Evolutionary conservation across 2,113 vertebrate genomes (phyloP).

Genomic region (Serinus canaria): DNA sequence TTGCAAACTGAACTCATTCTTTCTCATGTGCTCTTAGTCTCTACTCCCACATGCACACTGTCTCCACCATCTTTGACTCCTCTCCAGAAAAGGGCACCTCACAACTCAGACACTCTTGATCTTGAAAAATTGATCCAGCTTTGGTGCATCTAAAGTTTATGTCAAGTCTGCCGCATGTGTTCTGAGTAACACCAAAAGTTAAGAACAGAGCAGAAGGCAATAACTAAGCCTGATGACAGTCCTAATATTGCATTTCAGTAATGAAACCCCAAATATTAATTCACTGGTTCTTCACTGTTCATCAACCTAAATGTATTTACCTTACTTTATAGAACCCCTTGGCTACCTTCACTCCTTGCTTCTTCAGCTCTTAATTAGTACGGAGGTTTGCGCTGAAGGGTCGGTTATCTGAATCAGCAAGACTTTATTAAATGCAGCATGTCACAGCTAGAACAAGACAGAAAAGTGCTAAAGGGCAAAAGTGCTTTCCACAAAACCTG

Average conservation of each 20-base stretch:
- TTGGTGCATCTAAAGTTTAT: not conserved
- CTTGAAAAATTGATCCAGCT: not conserved
- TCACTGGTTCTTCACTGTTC: not conserved
- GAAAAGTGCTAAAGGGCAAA: conserved; percentile 50
- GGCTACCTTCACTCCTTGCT: not conserved
- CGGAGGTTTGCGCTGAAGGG: conserved; percentile 18
- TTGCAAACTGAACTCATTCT: not conserved
- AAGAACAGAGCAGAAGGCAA: not conserved
- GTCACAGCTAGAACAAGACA: conserved; percentile 40
- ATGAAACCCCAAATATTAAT: not conserved
- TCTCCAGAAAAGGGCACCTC: not conserved
- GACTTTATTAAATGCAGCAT: conserved; percentile 49
- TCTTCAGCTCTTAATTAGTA: conserved; percentile 46
- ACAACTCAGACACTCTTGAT: not conserved
- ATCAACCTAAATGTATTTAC: conserved; percentile 5
- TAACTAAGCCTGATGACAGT: not conserved
- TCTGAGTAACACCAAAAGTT: not conserved
- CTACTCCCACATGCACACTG: not conserved
- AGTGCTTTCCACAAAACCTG: not conserved
- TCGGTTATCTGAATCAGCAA: conserved; percentile 47
- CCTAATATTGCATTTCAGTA: not conserved
- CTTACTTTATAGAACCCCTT: conserved; percentile 3
- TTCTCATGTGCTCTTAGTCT: not conserved
- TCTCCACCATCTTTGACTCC: not conserved
- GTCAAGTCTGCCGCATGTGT: not conserved